phyloP scores from a whole-genome alignment of 1,140 invertebrate species.

The Gryon sp. region DNA sequence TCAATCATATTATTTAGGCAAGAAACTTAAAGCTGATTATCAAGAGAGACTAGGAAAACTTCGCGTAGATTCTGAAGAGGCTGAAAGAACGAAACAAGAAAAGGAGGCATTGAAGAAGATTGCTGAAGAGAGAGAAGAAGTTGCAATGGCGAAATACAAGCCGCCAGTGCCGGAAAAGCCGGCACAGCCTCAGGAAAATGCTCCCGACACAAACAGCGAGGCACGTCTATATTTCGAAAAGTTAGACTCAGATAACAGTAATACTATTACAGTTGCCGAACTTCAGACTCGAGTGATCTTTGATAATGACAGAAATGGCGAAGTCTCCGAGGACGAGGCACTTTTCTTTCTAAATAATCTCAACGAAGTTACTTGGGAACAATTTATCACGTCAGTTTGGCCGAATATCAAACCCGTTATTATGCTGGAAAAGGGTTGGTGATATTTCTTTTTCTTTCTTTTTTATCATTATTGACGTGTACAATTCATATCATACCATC shows the following conservation, averaged over 20 bases:
- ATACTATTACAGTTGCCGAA: slow-evolving; percentile 87
- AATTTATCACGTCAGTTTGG: slow-evolving; percentile 87
- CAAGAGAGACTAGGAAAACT: slow-evolving; percentile 85
- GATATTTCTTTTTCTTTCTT: slow-evolving; percentile 39
- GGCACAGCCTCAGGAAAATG: slow-evolving; percentile 80
- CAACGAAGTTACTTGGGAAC: slow-evolving; percentile 85
- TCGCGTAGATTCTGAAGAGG: slow-evolving; percentile 85
- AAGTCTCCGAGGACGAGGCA: slow-evolving; percentile 91
- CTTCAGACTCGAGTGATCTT: slow-evolving; percentile 88
- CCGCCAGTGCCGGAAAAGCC: slow-evolving; percentile 83
- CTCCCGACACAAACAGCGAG: slow-evolving; percentile 81
- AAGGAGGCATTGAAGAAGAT: slow-evolving; percentile 86
- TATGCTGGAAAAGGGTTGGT: slow-evolving; percentile 84
- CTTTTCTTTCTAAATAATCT: slow-evolving; percentile 88
- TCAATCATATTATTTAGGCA: slow-evolving; percentile 67
- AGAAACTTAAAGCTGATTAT: slow-evolving; percentile 86
- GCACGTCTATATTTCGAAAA: slow-evolving; percentile 86
- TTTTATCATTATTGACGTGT: no score
- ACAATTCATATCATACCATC: no score
- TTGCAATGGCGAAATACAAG: slow-evolving; percentile 88
- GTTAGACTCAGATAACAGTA: slow-evolving; percentile 89
- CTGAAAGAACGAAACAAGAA: slow-evolving; percentile 85
- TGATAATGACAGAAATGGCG: slow-evolving; percentile 93
- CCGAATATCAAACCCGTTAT: slow-evolving; percentile 88
- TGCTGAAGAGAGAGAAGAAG: slow-evolving; percentile 86